Percentiles rank a stretch among this genome's conserved stretches.
Conservation (phyloP, 1,140 invertebrate species). For the Drosophila nebulosa region DNA sequence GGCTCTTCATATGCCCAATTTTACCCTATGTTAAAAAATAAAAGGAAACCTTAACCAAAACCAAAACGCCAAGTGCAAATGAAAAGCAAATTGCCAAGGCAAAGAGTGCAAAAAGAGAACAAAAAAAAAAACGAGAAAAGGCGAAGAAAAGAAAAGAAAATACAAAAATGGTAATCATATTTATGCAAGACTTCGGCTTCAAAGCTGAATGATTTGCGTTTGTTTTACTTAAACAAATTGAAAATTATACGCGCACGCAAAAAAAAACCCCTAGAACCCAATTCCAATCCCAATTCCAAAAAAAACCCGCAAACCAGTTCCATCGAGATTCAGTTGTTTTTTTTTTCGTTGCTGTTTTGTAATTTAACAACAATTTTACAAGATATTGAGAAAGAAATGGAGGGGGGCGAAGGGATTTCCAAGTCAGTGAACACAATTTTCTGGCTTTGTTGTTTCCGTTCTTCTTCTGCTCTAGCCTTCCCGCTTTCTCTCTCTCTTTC, state of each 20-base stretch:
- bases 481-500: neutral
- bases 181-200: conserved; percentile 52
- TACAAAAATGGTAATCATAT: conserved; percentile 73
- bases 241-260: conserved; percentile 65
- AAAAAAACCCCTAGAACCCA: neutral
- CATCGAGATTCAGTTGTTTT: neutral
- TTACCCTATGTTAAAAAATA: neutral
- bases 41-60: conserved; percentile 24
- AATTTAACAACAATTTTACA: conserved; percentile 65
- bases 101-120: conserved; percentile 15
- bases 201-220: conserved; percentile 57
- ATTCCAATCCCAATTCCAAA: neutral
- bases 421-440: conserved; percentile 78
- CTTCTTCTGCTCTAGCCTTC: neutral
- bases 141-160: conserved; percentile 39
- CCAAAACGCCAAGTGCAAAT: conserved; percentile 42
- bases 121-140: neutral
- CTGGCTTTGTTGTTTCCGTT: conserved; percentile 64
- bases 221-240: conserved; percentile 77
- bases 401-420: too few species aligned
- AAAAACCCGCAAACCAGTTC: too few species aligned
- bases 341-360: conserved; percentile 37
- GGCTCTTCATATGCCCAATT: neutral
- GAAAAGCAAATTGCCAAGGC: conserved; percentile 59
- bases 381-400: conserved; percentile 18